Evolutionary conservation across 2,888 invertebrate genomes (phyloP).

Genomic region (Dolichomitus sp.): DNA sequence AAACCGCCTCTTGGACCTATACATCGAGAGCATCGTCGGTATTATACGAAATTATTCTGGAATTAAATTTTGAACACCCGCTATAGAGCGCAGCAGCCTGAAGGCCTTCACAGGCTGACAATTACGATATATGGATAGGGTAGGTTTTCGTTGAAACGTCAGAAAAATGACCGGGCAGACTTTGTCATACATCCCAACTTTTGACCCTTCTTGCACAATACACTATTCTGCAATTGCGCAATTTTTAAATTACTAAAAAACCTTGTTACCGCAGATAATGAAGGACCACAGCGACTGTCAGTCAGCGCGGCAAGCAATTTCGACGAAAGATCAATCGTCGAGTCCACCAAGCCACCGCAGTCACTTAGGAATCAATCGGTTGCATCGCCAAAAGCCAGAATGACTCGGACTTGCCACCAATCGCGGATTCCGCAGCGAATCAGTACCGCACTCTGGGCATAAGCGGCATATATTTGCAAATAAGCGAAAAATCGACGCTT

Average conservation of each 20-base stretch:
- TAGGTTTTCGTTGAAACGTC: no score
- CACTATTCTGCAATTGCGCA: no score
- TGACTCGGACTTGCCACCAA: conserved; percentile 37
- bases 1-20: no score
- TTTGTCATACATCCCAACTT: no score
- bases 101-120: no score
- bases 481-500: not conserved
- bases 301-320: conserved; percentile 30
- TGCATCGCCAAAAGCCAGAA: conserved; percentile 32
- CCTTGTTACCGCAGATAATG: conserved; percentile 39
- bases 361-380: conserved; percentile 36
- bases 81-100: no score
- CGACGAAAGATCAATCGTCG: conserved; percentile 26
- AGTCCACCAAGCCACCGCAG: conserved; percentile 24
- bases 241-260: not conserved
- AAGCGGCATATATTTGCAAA: not conserved
- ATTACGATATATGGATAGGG: no score
- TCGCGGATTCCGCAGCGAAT: conserved; percentile 21
- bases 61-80: no score
- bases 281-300: conserved; percentile 57
- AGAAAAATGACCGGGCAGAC: no score
- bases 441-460: not conserved
- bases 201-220: no score
- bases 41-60: no score
- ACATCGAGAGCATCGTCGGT: no score